Evolutionary conservation across 2,113 vertebrate species (phyloP).

Genomic region (Cranoglanis bouderius): DNA sequence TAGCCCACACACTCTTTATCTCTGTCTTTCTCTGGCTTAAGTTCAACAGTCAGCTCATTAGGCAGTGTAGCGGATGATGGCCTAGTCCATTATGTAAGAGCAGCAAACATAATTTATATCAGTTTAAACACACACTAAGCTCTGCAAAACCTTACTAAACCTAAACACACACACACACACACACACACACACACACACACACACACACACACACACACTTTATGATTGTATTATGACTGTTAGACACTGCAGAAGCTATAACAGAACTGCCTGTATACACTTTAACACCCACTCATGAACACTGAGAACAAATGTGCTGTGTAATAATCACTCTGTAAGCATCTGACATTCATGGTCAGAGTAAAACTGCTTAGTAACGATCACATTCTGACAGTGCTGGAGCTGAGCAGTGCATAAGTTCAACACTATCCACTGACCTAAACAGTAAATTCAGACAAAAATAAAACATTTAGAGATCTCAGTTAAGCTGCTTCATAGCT

Average conservation of each 20-base stretch:
- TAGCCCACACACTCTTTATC: background rate
- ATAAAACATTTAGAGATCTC: background rate
- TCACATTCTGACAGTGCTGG: background rate
- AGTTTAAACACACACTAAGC: constrained; percentile 63
- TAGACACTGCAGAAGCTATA: background rate
- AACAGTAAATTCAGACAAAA: background rate
- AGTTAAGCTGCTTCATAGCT: background rate
- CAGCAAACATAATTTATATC: constrained; percentile 57
- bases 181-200: constrained; percentile 20
- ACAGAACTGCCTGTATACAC: background rate
- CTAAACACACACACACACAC: constrained; percentile 16
- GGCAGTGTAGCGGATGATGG: constrained; percentile 68
- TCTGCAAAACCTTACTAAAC: constrained; percentile 33
- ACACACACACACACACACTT: constrained; percentile 12
- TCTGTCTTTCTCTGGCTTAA: constrained; percentile 53
- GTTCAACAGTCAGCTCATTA: constrained; percentile 70
- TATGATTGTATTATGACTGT: background rate
- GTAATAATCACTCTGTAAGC: background rate
- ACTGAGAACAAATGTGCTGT: background rate
- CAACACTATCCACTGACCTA: too few relatives aligned
- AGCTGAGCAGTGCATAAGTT: background rate
- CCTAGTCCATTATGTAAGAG: constrained; percentile 67
- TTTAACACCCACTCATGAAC: background rate
- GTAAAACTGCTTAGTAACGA: constrained; percentile 4
- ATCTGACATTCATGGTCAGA: background rate